Conservation (phyloP, 1,140 invertebrate genomes). For the Aphaenogaster floridana region DNA sequence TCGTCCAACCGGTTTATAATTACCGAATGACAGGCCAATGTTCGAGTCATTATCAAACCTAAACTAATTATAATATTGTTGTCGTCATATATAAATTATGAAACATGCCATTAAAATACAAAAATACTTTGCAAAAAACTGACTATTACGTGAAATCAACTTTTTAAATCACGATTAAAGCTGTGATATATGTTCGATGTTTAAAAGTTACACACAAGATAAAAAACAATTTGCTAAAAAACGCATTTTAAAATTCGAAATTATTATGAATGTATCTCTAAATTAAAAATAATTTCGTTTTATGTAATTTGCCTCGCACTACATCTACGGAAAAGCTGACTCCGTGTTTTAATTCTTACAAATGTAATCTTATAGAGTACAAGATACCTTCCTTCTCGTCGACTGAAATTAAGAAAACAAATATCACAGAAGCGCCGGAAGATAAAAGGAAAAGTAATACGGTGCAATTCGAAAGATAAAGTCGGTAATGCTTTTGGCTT, state of each 20-base stretch:
- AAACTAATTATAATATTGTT: conserved; percentile 43
- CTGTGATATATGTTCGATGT: background rate
- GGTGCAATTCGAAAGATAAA: conserved; percentile 85
- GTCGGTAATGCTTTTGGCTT: conserved; percentile 87
- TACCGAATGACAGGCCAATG: conserved; percentile 51
- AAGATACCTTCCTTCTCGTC: conserved; percentile 25
- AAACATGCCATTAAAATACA: background rate
- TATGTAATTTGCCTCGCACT: background rate
- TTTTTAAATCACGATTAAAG: conserved; percentile 22
- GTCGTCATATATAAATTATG: background rate
- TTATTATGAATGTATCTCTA: background rate
- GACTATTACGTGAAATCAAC: conserved; percentile 28
- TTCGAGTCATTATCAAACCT: conserved; percentile 62
- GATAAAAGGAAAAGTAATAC: conserved; percentile 86
- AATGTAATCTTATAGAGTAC: conserved; percentile 34
- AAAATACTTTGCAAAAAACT: conserved; percentile 8
- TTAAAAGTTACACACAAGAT: conserved; percentile 16
- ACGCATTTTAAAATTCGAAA: background rate
- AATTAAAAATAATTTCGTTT: conserved; percentile 29
- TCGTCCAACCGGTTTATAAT: conserved; percentile 73
- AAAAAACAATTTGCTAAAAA: conserved; percentile 15
- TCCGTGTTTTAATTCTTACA: conserved; percentile 44
- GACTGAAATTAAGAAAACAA: conserved; percentile 77
- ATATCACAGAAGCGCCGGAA: conserved; percentile 76
- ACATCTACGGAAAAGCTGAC: conserved; percentile 12